These are phyloP conservation scores for Palloptera scutellata DNA, from an alignment of 2,888 invertebrate species.

Conservation along the genomic window DNA sequence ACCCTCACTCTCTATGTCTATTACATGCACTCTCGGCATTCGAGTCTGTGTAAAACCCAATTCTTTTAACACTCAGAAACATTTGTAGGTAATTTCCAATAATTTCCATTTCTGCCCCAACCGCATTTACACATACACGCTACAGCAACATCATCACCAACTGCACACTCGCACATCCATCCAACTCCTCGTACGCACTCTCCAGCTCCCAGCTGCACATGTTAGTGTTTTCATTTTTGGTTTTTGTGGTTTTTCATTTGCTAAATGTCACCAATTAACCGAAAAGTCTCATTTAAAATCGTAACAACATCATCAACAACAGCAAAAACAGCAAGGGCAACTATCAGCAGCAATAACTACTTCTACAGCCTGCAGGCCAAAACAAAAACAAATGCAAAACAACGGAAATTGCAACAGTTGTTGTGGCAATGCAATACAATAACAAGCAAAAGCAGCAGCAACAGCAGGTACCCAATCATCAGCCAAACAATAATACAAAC, in stretches of 20 bases:
- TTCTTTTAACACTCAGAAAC: too few relatives aligned
- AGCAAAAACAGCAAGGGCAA: constrained; percentile 20
- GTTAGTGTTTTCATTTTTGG: constrained; percentile 18
- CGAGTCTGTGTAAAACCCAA: too few relatives aligned
- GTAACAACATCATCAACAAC: constrained; percentile 21
- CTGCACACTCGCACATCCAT: too few relatives aligned
- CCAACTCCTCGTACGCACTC: too few relatives aligned
- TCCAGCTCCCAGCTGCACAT: too few relatives aligned
- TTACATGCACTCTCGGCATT: too few relatives aligned
- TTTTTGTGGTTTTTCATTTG: constrained; percentile 44
- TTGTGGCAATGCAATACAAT: constrained; percentile 3
- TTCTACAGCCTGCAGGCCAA: constrained; percentile 15
- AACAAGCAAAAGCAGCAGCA: constrained; percentile 8
- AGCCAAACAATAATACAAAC: constrained; percentile 7
- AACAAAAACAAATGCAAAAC: constrained; percentile 14
- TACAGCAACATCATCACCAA: too few relatives aligned
- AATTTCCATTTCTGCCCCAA: too few relatives aligned
- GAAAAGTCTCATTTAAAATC: constrained; percentile 34
- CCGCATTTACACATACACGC: too few relatives aligned
- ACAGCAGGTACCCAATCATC: constrained; percentile 17
- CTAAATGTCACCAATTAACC: constrained; percentile 47
- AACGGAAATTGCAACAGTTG: constrained; percentile 18
- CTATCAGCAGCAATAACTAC: constrained; percentile 25
- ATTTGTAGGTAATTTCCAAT: too few relatives aligned
- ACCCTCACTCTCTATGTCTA: too few relatives aligned